A percentile compares a stretch with the other conserved stretches of the same genome.
Evolutionary conservation across 2,113 vertebrate species (phyloP).

Genomic region (Isurus oxyrinchus): DNA sequence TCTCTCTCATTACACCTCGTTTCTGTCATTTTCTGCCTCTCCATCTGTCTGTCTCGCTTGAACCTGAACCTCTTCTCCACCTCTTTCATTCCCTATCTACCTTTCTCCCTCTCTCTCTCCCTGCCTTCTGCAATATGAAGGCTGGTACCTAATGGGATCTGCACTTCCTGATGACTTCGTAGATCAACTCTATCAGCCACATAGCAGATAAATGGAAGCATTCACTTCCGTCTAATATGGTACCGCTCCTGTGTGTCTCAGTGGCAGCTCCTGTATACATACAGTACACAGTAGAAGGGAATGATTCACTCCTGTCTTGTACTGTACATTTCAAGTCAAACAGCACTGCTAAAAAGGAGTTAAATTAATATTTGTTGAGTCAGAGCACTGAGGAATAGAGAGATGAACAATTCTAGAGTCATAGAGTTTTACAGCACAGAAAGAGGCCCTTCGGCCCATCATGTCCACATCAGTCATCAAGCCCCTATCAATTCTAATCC

Average conservation of each 20-base stretch:
- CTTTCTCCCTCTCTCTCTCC: neutral
- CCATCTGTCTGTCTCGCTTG: neutral
- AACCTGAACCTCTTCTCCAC: neutral
- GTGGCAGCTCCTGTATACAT: neutral
- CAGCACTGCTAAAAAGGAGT: neutral
- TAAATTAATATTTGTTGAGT: neutral
- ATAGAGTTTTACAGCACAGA: too few relatives aligned
- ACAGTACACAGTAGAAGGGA: neutral
- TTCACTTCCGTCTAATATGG: too few relatives aligned
- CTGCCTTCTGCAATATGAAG: neutral
- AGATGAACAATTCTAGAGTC: too few relatives aligned
- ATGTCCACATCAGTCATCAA: too few relatives aligned
- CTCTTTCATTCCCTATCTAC: neutral
- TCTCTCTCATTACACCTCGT: neutral
- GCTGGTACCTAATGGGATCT: accelerated
- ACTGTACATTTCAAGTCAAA: neutral
- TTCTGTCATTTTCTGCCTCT: neutral
- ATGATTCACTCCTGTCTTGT: neutral
- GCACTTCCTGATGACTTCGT: neutral
- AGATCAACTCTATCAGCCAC: neutral
- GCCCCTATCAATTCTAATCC: too few relatives aligned
- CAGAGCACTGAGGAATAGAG: neutral
- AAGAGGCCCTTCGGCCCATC: too few relatives aligned
- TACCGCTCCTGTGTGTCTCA: neutral
- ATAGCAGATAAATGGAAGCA: neutral